Evolutionary conservation across 92 coral and sea anemone genomes (phyloP), one percentile per base, ranked within the genome.

Genomic region (Paragorgia papillata): DNA sequence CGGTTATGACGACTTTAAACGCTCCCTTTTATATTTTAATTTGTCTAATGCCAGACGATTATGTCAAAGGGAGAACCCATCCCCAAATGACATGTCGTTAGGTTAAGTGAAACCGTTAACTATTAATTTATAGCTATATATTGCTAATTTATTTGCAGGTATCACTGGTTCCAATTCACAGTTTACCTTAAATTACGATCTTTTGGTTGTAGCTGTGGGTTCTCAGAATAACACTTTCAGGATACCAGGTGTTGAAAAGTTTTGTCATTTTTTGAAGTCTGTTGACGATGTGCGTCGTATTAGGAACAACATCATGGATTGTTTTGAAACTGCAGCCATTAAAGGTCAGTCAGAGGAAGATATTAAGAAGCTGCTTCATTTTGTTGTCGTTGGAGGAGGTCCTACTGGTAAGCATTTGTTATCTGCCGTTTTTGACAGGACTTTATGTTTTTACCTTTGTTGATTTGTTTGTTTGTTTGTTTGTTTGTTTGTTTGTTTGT

Each of bases 311-410:
- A 46, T 68, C 1, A 28, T 68, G 0, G 75, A 68, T 68, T 68
- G 75, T n/a, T 68, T 68, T 68, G 75, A 68, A n/a, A 68, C 75
- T 21, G 75, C 75, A 15, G 58, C 75, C 20, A 68, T 68, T 9
- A 18, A 68, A 24, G 75, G 60, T 9, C 75, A 68, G 22, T 68
- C 78, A 21, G 63, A 55, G 35, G 37, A 40, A 7, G 78, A 71
- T 55, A 71, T 71, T 21, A 71, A 54, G 33, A 31, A 21, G 31
- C 26, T 71, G 51, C 48, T 71, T 8, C 46, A 71, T 37, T 71
- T 71, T 55, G 28, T 71, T 32, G 78, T 71, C 24, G 78, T 71
- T 53, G 78, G 78, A 9, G 78, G 78, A 10, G 78, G 78, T 8
- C 78, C 78, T 0, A 71, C 78, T 24, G 78, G 65, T 71, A 34